Conservation (phyloP, 2,113 vertebrate species). For the Machaerirhynchus nigripectus region DNA sequence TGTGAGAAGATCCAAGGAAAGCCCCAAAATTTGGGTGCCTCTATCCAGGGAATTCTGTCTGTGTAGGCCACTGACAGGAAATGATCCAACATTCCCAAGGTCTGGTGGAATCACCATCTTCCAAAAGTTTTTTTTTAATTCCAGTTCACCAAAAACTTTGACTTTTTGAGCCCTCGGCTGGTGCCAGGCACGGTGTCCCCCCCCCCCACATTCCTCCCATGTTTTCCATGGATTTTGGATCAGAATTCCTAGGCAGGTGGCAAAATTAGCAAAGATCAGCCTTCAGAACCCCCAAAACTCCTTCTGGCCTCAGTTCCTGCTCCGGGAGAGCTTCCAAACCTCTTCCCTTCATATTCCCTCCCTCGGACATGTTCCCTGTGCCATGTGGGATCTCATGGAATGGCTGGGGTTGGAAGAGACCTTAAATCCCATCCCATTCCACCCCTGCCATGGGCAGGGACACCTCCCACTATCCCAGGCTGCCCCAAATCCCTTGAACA, state of each 20-base stretch:
- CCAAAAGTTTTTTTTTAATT: accelerated
- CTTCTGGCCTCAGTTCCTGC: not conserved
- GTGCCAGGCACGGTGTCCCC: accelerated
- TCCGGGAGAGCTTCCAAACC: not conserved
- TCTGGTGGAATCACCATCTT: not conserved
- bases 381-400: not conserved
- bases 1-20: not conserved
- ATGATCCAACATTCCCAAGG: not conserved
- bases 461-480: not conserved
- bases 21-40: not conserved
- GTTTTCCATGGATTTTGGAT: accelerated
- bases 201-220: accelerated
- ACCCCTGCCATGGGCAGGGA: not conserved
- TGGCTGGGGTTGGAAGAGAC: not conserved
- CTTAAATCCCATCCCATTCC: not conserved
- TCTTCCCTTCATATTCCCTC: not conserved
- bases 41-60: not conserved
- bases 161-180: accelerated
- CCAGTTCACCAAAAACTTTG: not conserved
- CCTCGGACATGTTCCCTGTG: accelerated
- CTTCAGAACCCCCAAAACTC: not conserved
- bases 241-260: not conserved
- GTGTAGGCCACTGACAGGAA: not conserved
- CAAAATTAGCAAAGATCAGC: not conserved
- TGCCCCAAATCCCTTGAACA: not conserved